phyloP scores from a whole-genome alignment of 2,113 vertebrate species.

The Antechinus flavipes region DNA sequence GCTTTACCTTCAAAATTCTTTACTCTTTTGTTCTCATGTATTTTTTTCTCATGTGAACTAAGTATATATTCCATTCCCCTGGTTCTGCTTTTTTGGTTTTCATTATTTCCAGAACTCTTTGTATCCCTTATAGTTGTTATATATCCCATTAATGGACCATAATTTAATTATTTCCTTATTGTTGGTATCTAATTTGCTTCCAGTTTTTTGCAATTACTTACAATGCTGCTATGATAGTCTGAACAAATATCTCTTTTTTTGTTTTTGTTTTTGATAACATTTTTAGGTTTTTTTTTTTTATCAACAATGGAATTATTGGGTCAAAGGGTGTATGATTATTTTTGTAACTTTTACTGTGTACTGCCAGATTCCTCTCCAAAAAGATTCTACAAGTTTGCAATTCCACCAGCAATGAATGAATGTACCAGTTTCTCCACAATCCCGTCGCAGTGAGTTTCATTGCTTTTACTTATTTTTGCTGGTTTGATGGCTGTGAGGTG shows the following conservation, averaged over 20 bases:
- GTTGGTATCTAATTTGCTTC: not conserved
- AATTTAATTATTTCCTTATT: not conserved
- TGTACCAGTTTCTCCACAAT: not conserved
- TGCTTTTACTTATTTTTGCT: constrained; percentile 2
- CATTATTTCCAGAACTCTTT: not conserved
- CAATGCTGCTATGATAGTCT: not conserved
- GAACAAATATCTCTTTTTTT: constrained; percentile 4
- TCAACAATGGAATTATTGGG: not conserved
- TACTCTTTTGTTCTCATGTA: not conserved
- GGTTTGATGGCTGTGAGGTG: constrained; percentile 4
- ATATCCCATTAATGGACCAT: not conserved
- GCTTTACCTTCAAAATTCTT: not conserved
- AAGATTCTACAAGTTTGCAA: constrained; percentile 5
- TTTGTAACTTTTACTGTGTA: not conserved
- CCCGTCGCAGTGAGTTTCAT: not conserved
- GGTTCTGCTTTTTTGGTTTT: not conserved
- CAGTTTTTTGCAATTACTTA: not conserved
- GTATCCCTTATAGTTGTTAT: not conserved
- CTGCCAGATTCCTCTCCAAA: constrained; percentile 4
- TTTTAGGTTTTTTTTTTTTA: not conserved
- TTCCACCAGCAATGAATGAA: constrained; percentile 4
- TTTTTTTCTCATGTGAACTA: not conserved
- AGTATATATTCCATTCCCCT: not conserved
- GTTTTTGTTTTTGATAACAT: not conserved
- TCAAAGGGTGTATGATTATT: not conserved